These are phyloP conservation scores for Drosophila parvula DNA, from an alignment of 1,140 invertebrate species.

Conservation along the genomic window DNA sequence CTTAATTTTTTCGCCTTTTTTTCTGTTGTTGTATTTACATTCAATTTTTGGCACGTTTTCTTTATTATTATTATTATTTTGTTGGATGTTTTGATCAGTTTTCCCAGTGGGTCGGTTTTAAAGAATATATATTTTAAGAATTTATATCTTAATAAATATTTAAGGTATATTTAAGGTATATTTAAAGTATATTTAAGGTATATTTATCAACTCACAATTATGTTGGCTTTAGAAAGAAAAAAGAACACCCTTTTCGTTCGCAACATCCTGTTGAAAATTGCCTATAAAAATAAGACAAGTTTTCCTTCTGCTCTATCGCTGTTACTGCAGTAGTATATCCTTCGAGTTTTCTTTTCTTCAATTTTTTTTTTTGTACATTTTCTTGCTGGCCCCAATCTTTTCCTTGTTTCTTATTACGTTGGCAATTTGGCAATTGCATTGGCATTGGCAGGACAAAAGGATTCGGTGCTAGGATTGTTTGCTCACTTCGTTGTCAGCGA, in stretches of 20 bases:
- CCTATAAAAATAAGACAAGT: conserved; percentile 32
- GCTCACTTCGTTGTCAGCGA: conserved; percentile 53
- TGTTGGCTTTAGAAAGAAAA: no score
- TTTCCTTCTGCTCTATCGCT: conserved; percentile 29
- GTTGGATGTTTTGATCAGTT: not conserved
- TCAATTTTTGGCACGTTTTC: conserved; percentile 20
- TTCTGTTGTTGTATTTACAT: conserved; percentile 21
- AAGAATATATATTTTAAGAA: no score
- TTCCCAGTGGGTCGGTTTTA: no score
- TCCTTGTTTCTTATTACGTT: conserved; percentile 46
- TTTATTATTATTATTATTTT: conserved; percentile 1
- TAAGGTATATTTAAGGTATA: not conserved
- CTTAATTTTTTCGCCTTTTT: conserved; percentile 29
- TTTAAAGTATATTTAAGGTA: no score
- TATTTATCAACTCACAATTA: no score
- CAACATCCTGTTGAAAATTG: conserved; percentile 21
- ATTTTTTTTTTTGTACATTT: not conserved
- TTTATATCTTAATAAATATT: no score
- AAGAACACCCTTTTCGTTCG: no score
- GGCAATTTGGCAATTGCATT: conserved; percentile 50
- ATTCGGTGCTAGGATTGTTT: conserved; percentile 40
- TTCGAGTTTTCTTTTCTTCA: not conserved
- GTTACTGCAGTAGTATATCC: conserved; percentile 5
- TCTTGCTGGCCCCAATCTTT: conserved; percentile 22
- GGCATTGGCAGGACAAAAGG: conserved; percentile 47